These are phyloP conservation scores for Corapipo altera DNA, from an alignment of 2,113 vertebrate genomes.

Conservation along the genomic window DNA sequence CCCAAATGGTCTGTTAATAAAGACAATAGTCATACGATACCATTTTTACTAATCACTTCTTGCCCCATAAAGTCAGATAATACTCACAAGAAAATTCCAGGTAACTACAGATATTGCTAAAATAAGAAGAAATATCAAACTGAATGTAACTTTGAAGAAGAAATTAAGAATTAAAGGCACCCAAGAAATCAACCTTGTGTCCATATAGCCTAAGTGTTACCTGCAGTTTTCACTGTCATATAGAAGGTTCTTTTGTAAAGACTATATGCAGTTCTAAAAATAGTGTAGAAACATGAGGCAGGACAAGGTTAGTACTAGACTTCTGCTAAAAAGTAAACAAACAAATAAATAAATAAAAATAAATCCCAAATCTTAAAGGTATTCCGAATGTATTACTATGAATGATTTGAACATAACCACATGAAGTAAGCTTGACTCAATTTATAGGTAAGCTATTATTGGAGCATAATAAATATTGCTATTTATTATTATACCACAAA, in stretches of 20 bases:
- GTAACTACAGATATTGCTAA: background rate
- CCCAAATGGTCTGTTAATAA: background rate
- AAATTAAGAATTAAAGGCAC: background rate
- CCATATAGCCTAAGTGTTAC: background rate
- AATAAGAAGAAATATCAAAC: background rate
- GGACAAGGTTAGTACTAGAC: background rate
- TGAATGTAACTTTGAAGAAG: background rate
- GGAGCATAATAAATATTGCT: background rate
- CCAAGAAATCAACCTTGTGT: background rate
- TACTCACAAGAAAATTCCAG: background rate
- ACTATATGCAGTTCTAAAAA: background rate
- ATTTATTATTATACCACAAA: background rate
- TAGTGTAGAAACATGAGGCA: background rate
- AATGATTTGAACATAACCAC: background rate
- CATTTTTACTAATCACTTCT: background rate
- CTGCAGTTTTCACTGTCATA: background rate
- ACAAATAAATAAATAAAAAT: background rate
- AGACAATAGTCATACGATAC: background rate
- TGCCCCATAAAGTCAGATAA: background rate
- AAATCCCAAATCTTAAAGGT: background rate
- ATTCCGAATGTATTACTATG: background rate
- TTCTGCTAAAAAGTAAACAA: background rate
- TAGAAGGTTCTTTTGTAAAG: background rate
- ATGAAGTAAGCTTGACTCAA: background rate
- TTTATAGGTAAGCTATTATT: background rate